Percentiles rank a stretch among this genome's conserved stretches.
Evolutionary conservation across 2,113 vertebrate species (phyloP).

Genomic region (Plecotus auritus): DNA sequence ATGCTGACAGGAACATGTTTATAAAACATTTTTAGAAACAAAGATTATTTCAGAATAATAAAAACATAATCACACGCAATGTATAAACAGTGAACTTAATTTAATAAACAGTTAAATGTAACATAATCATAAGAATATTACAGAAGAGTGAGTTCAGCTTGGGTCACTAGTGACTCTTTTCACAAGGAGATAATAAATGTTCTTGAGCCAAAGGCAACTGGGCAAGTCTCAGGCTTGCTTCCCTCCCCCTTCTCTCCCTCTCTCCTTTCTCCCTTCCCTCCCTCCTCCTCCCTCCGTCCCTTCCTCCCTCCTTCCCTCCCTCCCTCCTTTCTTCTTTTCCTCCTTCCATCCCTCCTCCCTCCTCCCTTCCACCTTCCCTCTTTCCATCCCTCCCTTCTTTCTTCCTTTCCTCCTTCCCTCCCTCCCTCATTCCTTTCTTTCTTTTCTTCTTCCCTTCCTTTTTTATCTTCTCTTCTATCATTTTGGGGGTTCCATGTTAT

Average conservation of each 20-base stretch:
- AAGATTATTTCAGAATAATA: constrained; percentile 22
- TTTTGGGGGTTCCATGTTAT: background rate
- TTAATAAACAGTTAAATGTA: constrained; percentile 26
- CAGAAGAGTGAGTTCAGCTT: background rate
- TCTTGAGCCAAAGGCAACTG: background rate
- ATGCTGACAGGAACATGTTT: background rate
- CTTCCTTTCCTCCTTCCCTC: background rate
- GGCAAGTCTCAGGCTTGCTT: background rate
- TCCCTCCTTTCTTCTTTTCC: background rate
- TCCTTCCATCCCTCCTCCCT: background rate
- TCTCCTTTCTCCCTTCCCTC: too few relatives aligned
- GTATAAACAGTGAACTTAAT: background rate
- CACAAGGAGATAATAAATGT: background rate
- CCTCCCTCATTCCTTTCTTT: background rate
- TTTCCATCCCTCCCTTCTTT: background rate
- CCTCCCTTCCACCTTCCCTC: background rate
- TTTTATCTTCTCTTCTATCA: background rate
- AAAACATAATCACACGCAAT: background rate
- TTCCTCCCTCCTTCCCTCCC: background rate
- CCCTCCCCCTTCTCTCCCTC: too few relatives aligned
- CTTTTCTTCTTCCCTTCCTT: background rate
- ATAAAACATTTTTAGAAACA: background rate
- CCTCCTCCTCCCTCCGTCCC: fast-evolving
- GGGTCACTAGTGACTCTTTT: background rate
- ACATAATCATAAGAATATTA: background rate